Base-by-base conservation (phyloP, 2,797 vertebrate genomes). In the Cyclura pinguis region DNA sequence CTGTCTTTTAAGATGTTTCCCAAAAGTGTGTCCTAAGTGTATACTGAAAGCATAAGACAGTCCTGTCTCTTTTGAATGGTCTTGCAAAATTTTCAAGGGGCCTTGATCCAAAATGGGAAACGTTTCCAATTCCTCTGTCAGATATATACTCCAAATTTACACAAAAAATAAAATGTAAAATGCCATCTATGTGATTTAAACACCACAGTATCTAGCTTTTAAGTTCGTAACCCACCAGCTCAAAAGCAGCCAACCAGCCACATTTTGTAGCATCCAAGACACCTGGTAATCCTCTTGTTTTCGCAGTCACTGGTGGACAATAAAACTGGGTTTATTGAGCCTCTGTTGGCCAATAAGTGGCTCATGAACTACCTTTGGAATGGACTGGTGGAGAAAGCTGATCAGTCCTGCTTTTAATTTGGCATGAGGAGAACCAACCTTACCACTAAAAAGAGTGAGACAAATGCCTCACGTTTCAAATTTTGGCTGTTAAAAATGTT, bases 81-180 rank as follows among this genome's bases (percentile, higher is more conserved):
- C 69, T 55, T 67, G 50, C 59, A 67, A 52, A 32, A 10, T 77
- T 83, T 91, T 87, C 80, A 55, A 67, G 84, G 80, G 18, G 47
- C 13, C 47, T 47, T 85, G 57, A 78, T 59, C 57, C 80, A 57
- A 62, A 85, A 77, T 24, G 27, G 55, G 10, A 32, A 47, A 85
- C 38, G 35, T 29, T 57, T 67, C 55, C 24, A 32, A 29, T 50
- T 77, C 76, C 18, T 29, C 47, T n/a, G n/a, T 35, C 55, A 86
- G 27, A 29, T 22, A 59, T 84, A 35, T 80, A 38, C 27, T 55
- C 27, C 57, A 6, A 84, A 84, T 55, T 35, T 62, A 42, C 38
- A 84, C 8, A 88, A 84, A 76, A 73, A 74, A 47, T 47, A 38
- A 78, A 47, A 50, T n/a, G 2, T 64, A 18, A 73, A 38, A 62